Conservation (phyloP, 2,888 invertebrate genomes). For the Taenaris catops region DNA sequence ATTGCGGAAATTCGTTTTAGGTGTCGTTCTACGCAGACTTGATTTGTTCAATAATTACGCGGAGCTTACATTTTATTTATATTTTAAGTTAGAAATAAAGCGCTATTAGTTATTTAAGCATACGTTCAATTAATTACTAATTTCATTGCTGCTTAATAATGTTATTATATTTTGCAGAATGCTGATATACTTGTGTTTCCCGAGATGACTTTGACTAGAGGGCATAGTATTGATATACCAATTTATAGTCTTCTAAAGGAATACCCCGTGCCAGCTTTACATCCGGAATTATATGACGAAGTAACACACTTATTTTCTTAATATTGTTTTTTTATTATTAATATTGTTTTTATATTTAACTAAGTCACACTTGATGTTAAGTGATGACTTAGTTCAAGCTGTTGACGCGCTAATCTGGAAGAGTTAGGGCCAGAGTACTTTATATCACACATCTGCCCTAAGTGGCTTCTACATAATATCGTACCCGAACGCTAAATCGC, state of each 20-base stretch:
- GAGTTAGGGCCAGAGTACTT: too few relatives aligned
- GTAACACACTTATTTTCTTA: slow-evolving; percentile 34
- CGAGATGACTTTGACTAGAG: slow-evolving; percentile 73
- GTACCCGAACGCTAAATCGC: too few relatives aligned
- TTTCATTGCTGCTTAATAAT: too few relatives aligned
- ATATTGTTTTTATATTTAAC: too few relatives aligned
- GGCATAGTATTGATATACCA: slow-evolving; percentile 49
- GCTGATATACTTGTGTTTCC: slow-evolving; percentile 90
- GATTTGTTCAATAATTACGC: neutral
- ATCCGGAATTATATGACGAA: slow-evolving; percentile 46
- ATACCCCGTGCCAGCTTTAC: slow-evolving; percentile 51
- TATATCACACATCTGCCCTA: too few relatives aligned
- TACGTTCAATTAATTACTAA: neutral
- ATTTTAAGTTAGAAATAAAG: neutral
- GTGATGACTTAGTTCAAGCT: too few relatives aligned
- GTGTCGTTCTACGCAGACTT: neutral
- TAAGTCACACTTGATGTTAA: too few relatives aligned
- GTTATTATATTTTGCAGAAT: too few relatives aligned
- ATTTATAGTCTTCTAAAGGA: slow-evolving; percentile 40
- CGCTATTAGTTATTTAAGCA: neutral
- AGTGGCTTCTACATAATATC: too few relatives aligned
- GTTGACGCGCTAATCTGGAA: too few relatives aligned
- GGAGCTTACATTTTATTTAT: neutral
- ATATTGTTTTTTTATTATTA: neutral
- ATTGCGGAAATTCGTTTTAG: neutral